A percentile compares a stretch with the other conserved stretches of the same genome.
phyloP scores from a whole-genome alignment of 2,888 invertebrate species.

The Leptinotarsa tumamoca region DNA sequence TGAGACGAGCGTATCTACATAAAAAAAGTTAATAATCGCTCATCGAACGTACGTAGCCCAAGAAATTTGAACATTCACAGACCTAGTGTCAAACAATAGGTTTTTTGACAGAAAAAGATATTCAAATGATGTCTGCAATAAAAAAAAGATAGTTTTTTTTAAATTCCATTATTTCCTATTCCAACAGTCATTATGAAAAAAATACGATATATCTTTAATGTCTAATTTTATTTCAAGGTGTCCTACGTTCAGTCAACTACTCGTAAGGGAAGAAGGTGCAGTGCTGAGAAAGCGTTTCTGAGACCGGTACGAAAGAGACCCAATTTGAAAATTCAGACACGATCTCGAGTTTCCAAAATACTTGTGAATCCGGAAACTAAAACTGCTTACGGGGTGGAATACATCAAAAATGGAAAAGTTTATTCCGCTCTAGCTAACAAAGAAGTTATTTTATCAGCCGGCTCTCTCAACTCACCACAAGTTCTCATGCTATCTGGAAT shows the following conservation, averaged over 20 bases:
- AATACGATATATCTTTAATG: not conserved
- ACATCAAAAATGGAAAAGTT: conserved; percentile 23
- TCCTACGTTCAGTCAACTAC: conserved; percentile 74
- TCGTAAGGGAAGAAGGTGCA: conserved; percentile 73
- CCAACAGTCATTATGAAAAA: too few species aligned
- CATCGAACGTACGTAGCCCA: too few species aligned
- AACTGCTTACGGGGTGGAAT: conserved; percentile 66
- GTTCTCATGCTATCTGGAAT: conserved; percentile 76
- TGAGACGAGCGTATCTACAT: too few species aligned
- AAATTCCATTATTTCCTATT: too few species aligned
- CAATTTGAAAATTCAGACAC: conserved; percentile 77
- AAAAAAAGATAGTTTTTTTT: too few species aligned
- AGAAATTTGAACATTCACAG: too few species aligned
- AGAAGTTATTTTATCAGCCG: conserved; percentile 74
- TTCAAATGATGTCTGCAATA: too few species aligned
- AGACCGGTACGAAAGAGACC: conserved; percentile 71
- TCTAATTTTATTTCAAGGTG: conserved; percentile 41
- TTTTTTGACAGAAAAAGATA: too few species aligned
- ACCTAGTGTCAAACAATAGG: too few species aligned
- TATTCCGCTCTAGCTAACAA: conserved; percentile 66
- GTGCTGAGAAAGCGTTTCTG: conserved; percentile 76
- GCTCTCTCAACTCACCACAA: conserved; percentile 85
- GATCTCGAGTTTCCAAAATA: conserved; percentile 70
- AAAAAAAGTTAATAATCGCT: too few species aligned
- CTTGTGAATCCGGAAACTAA: conserved; percentile 68